Evolutionary conservation across 92 coral and sea anemone genomes (phyloP), one percentile per base, ranked within the genome.

Genomic region (Palythoa grandiflora): DNA sequence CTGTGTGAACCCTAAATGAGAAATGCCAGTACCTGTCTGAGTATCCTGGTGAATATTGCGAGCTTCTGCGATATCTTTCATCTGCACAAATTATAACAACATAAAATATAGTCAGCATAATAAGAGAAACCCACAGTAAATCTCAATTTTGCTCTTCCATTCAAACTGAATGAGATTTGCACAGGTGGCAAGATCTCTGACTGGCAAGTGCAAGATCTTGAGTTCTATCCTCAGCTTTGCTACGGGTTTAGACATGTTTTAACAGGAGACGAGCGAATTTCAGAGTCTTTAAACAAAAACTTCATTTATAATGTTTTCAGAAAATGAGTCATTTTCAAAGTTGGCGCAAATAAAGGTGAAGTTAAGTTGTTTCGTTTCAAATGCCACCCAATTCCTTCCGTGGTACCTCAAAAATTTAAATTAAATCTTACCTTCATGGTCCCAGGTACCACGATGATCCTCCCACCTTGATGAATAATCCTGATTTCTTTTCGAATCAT

Each of bases 391-490:
- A 40, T 40, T 40, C 47, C 47, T 40, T 5, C 6, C 6, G 47
- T 40, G 47, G 6, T 40, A 40, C 47, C 47, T 40, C 6, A 8
- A 1, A 11, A 19, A 1, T 70, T 13, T 7, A 9, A 16, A 74
- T 14, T n/a, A n/a, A 2, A 75, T 75, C 70, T 59, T 57, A 79
- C 84, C 84, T n/a, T 60, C 73, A 16, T 37, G 16, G 14, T 78
- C 52, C 84, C 71, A 78, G 52, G 21, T 8, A 12, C 84, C 71
- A 59, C 44, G 65, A n/a, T 20, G 38, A 37, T 79, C 73, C 73
- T 79, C 71, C 84, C 72, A 79, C 12, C 83, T 37, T 35, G 83
- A 55, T 78, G 83, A 78, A 54, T 78, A 57, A 9, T 78, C 73
- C 6, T 38, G 61, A 10, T 48, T 54, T 19, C 85, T 40, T 35